Evolutionary conservation across 2,797 vertebrate genomes (phyloP).

Genomic region (Nothura maculosa): DNA sequence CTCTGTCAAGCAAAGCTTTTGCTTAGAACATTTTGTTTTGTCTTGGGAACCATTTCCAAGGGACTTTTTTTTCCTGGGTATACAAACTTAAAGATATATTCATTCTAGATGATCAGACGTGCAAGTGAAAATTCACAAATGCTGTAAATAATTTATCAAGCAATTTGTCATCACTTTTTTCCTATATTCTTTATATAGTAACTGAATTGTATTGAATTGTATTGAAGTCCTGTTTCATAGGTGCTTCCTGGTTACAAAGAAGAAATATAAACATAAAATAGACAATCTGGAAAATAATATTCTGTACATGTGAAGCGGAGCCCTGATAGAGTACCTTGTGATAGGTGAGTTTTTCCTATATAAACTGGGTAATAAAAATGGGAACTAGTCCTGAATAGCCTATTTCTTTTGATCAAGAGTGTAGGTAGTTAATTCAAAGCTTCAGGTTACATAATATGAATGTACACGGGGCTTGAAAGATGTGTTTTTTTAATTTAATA

Average conservation of each 20-base stretch:
- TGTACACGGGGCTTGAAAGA: background rate
- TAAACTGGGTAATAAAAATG: background rate
- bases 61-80: background rate
- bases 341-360: background rate
- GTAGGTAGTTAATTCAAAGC: background rate
- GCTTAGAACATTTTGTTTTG: background rate
- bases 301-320: background rate
- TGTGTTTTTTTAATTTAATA: background rate
- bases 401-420: background rate
- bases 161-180: background rate
- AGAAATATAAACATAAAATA: background rate
- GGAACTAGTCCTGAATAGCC: background rate
- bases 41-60: background rate
- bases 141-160: background rate
- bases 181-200: background rate
- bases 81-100: background rate
- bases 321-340: background rate
- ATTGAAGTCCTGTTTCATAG: background rate
- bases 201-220: background rate
- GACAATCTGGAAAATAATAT: background rate
- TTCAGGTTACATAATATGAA: background rate
- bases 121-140: conserved; percentile 3
- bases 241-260: background rate
- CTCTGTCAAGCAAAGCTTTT: background rate
- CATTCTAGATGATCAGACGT: background rate